Percentiles rank a stretch among this genome's conserved stretches.
Conservation (phyloP, 2,888 invertebrate species). For the Pheosia tremula region DNA sequence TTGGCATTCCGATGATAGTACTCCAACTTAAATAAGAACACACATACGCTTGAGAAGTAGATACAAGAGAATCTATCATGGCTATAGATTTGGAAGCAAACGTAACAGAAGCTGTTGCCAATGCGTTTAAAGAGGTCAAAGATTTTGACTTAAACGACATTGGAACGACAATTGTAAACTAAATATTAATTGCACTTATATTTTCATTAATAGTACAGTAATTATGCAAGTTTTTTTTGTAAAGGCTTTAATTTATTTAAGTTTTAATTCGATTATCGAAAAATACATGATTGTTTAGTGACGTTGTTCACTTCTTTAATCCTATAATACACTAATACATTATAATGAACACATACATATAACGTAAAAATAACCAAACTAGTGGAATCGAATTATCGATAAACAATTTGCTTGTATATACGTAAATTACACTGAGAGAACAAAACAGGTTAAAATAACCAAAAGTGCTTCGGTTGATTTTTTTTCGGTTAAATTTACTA, state of each 20-base stretch:
- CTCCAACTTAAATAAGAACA: constrained; percentile 64
- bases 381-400: too few relatives aligned
- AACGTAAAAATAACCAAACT: not conserved
- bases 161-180: not conserved
- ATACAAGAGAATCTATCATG: not conserved
- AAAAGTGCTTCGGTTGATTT: too few relatives aligned
- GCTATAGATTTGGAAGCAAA: not conserved
- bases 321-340: constrained; percentile 5
- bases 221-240: constrained; percentile 41
- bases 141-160: not conserved
- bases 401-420: not conserved
- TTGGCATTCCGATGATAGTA: constrained; percentile 81
- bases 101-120: not conserved
- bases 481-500: too few relatives aligned
- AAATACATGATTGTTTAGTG: constrained; percentile 35
- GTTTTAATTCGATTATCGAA: constrained; percentile 52
- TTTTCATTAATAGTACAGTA: constrained; percentile 28
- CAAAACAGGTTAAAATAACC: too few relatives aligned
- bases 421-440: too few relatives aligned
- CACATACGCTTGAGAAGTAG: constrained; percentile 13
- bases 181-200: constrained; percentile 19
- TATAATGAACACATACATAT: constrained; percentile 9
- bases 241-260: constrained; percentile 75
- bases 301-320: constrained; percentile 30
- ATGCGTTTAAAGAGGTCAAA: not conserved